Evolutionary conservation across 2,113 vertebrate genomes (phyloP), one percentile per base, ranked within the genome.

Genomic region (Chamaea fasciata): DNA sequence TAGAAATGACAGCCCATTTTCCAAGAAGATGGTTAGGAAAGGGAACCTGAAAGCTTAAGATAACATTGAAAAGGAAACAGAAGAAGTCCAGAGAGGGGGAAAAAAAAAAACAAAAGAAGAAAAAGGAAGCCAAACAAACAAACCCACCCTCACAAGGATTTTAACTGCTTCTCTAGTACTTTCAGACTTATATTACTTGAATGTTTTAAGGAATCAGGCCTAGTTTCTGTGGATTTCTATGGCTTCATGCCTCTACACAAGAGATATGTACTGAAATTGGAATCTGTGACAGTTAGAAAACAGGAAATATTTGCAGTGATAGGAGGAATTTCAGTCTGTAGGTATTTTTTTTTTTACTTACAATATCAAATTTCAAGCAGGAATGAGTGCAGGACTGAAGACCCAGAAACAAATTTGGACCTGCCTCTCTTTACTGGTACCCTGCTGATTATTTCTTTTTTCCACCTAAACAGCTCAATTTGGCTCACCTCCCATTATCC

Each of bases 1-100:
- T 95, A 97, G 94, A 95, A 97, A 97, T 0, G 90, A 94, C 96
- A 96, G 97, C 95, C 97, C 94, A 96, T 97, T 98, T 97, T 98
- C 96, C 95, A 97, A 96, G 91, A 96, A 94, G 92, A 96, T 59
- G 49, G 85, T 94, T 94, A 91, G 93, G 95, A 96, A 96, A 92
- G 86, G 71, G 93, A 92, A 96, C 81, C 67, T 75, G 89, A 97
- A 96, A 89, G 75, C 94, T 90, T 90, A 95, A 87, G 94, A 97
- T 95, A 95, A 97, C 74, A 92, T 88, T 95, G 70, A 83, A 92
- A 95, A 88, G 49, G 70, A 95, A 97, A 93, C 60, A 78, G 84
- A 95, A 89, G 37, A 10, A 75, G 49, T 82, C 50, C 37, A 81
- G 62, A 59, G 63, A 77, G 68, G 74, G 74, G 12, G 11, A 35